Percentiles rank a stretch among this genome's conserved stretches.
Evolutionary conservation across 2,888 invertebrate species (phyloP).

Genomic region (Sisyra nigra): DNA sequence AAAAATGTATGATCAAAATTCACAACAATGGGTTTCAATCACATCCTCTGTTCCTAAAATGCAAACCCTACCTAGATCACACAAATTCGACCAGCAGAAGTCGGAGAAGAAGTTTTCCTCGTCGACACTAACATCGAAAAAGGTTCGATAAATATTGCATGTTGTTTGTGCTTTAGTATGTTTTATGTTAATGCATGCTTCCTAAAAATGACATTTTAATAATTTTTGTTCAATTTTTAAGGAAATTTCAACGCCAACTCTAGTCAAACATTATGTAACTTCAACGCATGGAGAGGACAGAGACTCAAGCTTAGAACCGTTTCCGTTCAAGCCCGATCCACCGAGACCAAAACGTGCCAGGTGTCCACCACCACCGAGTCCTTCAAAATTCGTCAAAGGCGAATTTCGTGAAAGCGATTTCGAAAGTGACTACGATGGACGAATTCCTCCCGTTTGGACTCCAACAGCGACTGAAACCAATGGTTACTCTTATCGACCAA

Average conservation of each 20-base stretch:
- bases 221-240: constrained; percentile 19
- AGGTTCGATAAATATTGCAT: constrained; percentile 20
- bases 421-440: constrained; percentile 46
- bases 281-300: constrained; percentile 23
- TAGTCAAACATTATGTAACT: constrained; percentile 28
- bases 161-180: not conserved
- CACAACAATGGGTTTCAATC: constrained; percentile 17
- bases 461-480: constrained; percentile 35
- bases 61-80: constrained; percentile 17
- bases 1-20: constrained; percentile 17
- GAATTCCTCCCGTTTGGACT: constrained; percentile 43
- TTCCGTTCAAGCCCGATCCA: constrained; percentile 28
- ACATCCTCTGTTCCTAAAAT: constrained; percentile 15
- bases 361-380: constrained; percentile 37
- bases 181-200: not conserved
- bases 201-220: not conserved
- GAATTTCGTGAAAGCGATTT: constrained; percentile 54
- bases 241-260: constrained; percentile 36
- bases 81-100: constrained; percentile 17
- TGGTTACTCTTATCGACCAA: constrained; percentile 35
- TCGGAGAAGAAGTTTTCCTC: constrained; percentile 20
- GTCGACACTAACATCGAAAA: constrained; percentile 22
- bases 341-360: constrained; percentile 22
- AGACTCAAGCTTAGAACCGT: constrained; percentile 27
- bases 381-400: constrained; percentile 46